Conservation (phyloP, 2,888 invertebrate genomes). For the Idaea dimidiata region DNA sequence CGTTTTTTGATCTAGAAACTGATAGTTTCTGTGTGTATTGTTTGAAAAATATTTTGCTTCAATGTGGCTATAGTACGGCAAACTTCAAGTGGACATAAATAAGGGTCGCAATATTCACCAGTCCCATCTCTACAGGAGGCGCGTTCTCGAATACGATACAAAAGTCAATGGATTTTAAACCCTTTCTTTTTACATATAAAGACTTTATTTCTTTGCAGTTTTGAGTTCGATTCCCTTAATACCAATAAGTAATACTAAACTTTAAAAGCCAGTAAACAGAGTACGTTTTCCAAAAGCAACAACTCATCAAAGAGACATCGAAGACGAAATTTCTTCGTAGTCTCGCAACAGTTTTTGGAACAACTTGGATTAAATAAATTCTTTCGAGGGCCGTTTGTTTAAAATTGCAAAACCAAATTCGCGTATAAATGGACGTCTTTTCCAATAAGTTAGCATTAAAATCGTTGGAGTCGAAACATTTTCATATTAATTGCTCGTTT, state of each 20-base stretch:
- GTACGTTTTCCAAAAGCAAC: conserved; percentile 49
- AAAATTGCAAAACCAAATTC: conserved; percentile 55
- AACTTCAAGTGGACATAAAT: conserved; percentile 80
- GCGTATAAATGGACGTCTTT: conserved; percentile 41
- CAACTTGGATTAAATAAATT: conserved; percentile 69
- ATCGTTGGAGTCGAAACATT: conserved; percentile 28
- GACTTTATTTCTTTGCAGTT: conserved; percentile 13
- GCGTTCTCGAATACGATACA: conserved; percentile 55
- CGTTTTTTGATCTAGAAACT: background rate
- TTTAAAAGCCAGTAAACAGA: conserved; percentile 42
- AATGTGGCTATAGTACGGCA: conserved; percentile 60
- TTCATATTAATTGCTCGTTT: conserved; percentile 27
- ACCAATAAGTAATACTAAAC: conserved; percentile 55
- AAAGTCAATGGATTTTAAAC: conserved; percentile 35
- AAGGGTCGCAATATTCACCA: conserved; percentile 76
- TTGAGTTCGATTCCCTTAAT: conserved; percentile 35
- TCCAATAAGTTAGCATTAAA: conserved; percentile 43
- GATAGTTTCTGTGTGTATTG: conserved; percentile 44
- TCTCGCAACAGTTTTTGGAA: conserved; percentile 66
- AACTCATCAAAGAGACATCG: conserved; percentile 41
- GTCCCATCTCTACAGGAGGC: conserved; percentile 68
- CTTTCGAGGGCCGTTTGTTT: conserved; percentile 54
- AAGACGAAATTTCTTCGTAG: conserved; percentile 62
- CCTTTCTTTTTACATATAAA: conserved; percentile 20
- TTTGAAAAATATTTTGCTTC: conserved; percentile 53